Evolutionary conservation across 2,797 vertebrate genomes (phyloP), one percentile per base, ranked within the genome.

Genomic region (Podargus strigoides): DNA sequence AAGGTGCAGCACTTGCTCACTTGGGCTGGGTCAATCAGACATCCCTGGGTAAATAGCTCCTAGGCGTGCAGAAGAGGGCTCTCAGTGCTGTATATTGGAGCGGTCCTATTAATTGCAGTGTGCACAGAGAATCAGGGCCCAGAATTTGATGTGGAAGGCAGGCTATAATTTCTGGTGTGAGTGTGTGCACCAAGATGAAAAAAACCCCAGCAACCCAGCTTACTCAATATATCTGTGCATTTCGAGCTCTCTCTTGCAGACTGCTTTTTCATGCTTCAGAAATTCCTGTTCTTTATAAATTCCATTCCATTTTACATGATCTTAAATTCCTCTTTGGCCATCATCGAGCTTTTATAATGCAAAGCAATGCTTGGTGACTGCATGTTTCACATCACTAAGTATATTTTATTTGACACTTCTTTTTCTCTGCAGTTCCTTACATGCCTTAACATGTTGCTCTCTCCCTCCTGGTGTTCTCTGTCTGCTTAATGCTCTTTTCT

Each of bases 331-430:
- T 96, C 85, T 96, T 90, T 90, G 70, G 63, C 80, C 34, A 60
- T 82, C 85, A 90, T 80, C 70, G 87, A 83, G 44, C 62, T 94
- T 90, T 93, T 90, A 77, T 90, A 94, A 96, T 79, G 77, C 88
- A 95, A 70, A 94, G 68, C 70, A 96, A 67, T 82, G 63, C 68
- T 37, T 36, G 60, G 70, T 93, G 87, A 88, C 89, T 90, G 81
- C 68, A 85, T 56, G 72, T 93, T 96, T 94, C 95, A 96, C 85
- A 94, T 96, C 85, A 58, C 80, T 95, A 96, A 91, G 53, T 92
- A 90, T 94, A 96, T 96, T 94, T 94, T 64, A 85, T 66, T 89
- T 97, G 95, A 97, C 95, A 95, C 64, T 72, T 96, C 69, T 94
- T 94, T 93, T 87, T 70, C 77, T 89, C 77, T 53, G 37, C 42